Evolutionary conservation across 2,888 invertebrate genomes (phyloP), one percentile per base, ranked within the genome.

Genomic region (Agonum fuliginosum): DNA sequence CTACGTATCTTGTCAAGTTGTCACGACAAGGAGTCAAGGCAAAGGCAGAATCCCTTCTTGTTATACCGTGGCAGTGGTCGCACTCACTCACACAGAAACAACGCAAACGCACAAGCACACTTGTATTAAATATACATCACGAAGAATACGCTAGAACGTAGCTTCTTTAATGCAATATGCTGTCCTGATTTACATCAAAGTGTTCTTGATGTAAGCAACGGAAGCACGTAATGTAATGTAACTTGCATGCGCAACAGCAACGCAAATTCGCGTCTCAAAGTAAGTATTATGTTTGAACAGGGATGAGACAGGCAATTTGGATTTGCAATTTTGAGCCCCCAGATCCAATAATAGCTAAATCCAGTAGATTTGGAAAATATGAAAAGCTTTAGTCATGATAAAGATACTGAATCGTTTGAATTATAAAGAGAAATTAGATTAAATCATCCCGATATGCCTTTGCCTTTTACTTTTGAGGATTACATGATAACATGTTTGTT

Each of bases 151-250:
- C 6, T 30, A 62, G 58, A 30, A 62, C 30, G 58, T 48, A 51
- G 71, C 71, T 71, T 71, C 71, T 71, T 71, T 71, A 71, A 71
- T 71, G 51, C 71, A 71, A 71, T 71, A 71, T 71, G 51, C 48
- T 71, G 46, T 71, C 71, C 46, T 71, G 71, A 71, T 71, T 51
- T 71, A 71, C 71, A 71, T 71, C 71, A 71, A 71, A 71, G 71
- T 71, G 71, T 71, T 71, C 51, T 34, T 71, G 71, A 71, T 71
- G 71, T 71, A 30, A 46, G 71, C 30, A 46, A 22, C 46, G 46
- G 46, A 62, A 30, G 58, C 58, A 62, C 27, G 58, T 51, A 48
- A 51, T 71, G 71, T 71, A 48, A 46, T 43, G 43, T 71, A 51
- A 48, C 30, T 62, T 48, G 67, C 70, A 70, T 30, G 46, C 48